Base-by-base conservation (phyloP, 2,888 invertebrate species). In the Cyclophora albipunctata region DNA sequence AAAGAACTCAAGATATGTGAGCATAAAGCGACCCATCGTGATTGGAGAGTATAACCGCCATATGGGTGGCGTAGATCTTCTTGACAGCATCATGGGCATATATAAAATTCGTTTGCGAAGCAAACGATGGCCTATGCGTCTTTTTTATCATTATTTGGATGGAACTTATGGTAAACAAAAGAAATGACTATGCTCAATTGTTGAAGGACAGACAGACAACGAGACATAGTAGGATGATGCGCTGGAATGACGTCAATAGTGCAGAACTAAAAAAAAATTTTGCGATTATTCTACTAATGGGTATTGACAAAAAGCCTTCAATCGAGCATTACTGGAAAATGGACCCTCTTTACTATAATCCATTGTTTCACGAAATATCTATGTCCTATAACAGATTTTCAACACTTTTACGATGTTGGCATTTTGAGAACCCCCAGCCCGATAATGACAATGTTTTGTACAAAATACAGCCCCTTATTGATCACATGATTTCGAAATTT, bases 111-210 rank as follows among this genome's bases (percentile, higher is more conserved):
- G 20, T 6, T 20, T 54, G 5, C 49, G 55, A 34, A 53, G 55
- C n/a, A 55, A 55, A 34, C 40, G 54, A 44, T 54, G 71, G 66
- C 64, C 67, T 37, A 47, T 74, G 34, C 62, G 67, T 7, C 45
- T 72, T 35, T 69, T 72, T 59, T 66, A 66, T 46, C 71, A 73
- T 54, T 55, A 64, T 5, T 50, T 71, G n/a, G n/a, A n/a, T n/a
- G n/a, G n/a, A n/a, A n/a, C n/a, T n/a, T n/a, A n/a, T n/a, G n/a
- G n/a, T n/a, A n/a, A n/a, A n/a, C n/a, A n/a, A n/a, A n/a, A 42
- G 69, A 73, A 45, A 48, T 71, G 5, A 50, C 56, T 4, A 64
- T 69, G 54, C 50, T 59, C 5, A 71, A 71, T 37, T 37, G 4
- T 37, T 37, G 37, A n/a, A n/a, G n/a, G n/a, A n/a, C n/a, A n/a